Evolutionary conservation across 2,797 vertebrate species (phyloP).

Genomic region (Parauchenoglanis punctatus): DNA sequence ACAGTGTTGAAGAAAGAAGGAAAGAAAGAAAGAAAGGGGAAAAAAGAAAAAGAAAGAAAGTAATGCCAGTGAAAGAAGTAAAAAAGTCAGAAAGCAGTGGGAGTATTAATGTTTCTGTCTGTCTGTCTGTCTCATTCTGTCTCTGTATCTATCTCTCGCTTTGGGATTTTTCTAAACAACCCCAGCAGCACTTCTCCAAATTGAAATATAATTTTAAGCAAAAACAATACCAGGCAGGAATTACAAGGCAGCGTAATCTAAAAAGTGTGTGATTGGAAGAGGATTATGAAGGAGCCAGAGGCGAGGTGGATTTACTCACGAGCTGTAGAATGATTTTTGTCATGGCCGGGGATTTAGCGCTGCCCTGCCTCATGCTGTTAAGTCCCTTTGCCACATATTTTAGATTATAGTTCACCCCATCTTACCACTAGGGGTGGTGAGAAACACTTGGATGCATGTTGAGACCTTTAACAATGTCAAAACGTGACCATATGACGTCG

Average conservation of each 20-base stretch:
- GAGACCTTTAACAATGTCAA: not conserved
- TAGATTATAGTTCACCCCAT: not conserved
- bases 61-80: not conserved
- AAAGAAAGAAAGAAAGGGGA: not conserved
- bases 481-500: not conserved
- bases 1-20: not conserved
- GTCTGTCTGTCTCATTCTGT: not conserved
- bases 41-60: not conserved
- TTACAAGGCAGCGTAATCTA: constrained; percentile 74
- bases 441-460: not conserved
- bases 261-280: constrained; percentile 78
- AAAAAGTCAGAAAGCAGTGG: not conserved
- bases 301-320: constrained; percentile 69
- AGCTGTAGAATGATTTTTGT: constrained; percentile 65
- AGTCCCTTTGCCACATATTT: not conserved
- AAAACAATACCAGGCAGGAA: constrained; percentile 75
- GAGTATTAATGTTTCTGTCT: not conserved
- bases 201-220: constrained; percentile 75
- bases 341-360: constrained; percentile 63
- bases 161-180: constrained; percentile 59
- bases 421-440: not conserved
- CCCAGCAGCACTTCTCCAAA: constrained; percentile 62
- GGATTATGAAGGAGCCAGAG: constrained; percentile 68
- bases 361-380: not conserved
- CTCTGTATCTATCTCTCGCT: not conserved